Evolutionary conservation across 1,140 invertebrate species (phyloP).

Genomic region (Trichonephila inaurata): DNA sequence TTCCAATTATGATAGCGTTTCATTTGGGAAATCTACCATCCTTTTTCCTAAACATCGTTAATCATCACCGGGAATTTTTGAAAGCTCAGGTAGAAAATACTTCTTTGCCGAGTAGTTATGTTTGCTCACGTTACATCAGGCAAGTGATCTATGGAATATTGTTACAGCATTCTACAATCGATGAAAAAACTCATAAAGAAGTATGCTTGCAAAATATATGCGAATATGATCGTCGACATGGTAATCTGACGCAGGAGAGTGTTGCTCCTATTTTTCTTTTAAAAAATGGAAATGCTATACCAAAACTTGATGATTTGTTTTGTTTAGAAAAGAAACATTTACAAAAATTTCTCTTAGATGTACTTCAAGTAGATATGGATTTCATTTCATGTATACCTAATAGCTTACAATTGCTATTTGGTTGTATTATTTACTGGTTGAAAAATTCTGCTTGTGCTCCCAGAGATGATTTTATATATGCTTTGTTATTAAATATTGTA

Average conservation of each 20-base stretch:
- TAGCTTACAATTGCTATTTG: constrained; percentile 85
- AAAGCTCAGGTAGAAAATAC: constrained; percentile 88
- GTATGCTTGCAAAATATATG: constrained; percentile 80
- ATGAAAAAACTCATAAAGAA: constrained; percentile 79
- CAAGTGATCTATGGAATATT: constrained; percentile 86
- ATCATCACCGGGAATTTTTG: constrained; percentile 85
- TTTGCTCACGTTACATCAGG: constrained; percentile 85
- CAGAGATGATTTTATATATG: constrained; percentile 59
- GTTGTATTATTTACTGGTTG: constrained; percentile 86
- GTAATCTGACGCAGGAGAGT: constrained; percentile 78
- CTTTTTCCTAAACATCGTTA: constrained; percentile 86
- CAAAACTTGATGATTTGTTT: constrained; percentile 76
- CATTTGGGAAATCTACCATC: constrained; percentile 84
- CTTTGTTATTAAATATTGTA: constrained; percentile 59
- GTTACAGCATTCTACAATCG: constrained; percentile 79
- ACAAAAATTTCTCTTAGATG: constrained; percentile 78
- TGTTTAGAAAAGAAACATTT: constrained; percentile 64
- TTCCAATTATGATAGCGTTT: constrained; percentile 86
- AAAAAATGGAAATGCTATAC: constrained; percentile 78
- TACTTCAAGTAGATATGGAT: constrained; percentile 65
- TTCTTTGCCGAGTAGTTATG: constrained; percentile 83
- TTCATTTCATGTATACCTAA: constrained; percentile 82
- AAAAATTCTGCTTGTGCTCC: constrained; percentile 79
- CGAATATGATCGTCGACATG: constrained; percentile 80
- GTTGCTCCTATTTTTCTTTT: constrained; percentile 77